These are phyloP conservation scores for Hydractinia symbiolongicarpus DNA, from an alignment of 30 jellyfish, hydroid and myxozoan genomes.

Conservation along the genomic window DNA sequence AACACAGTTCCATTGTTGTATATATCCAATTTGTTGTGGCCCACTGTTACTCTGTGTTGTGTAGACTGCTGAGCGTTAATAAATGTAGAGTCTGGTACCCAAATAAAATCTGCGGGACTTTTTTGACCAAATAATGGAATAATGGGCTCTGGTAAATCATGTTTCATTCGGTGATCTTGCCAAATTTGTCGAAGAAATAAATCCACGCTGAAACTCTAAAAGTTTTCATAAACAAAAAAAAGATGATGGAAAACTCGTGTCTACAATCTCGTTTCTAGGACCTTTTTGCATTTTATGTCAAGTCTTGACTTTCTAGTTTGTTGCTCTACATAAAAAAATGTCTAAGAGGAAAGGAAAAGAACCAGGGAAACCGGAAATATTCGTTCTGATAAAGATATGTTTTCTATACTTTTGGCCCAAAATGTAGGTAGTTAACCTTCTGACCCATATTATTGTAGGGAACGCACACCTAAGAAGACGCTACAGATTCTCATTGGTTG, in stretches of 20 bases:
- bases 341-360: too few relatives aligned
- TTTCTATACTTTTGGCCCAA: too few relatives aligned
- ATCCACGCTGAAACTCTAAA: conserved; percentile 65
- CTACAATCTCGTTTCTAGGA: too few relatives aligned
- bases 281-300: too few relatives aligned
- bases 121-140: conserved; percentile 55
- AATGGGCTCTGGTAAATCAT: conserved; percentile 30
- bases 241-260: background rate
- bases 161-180: conserved; percentile 68
- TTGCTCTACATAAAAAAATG: too few relatives aligned
- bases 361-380: too few relatives aligned
- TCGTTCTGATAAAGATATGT: too few relatives aligned
- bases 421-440: too few relatives aligned
- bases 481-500: too few relatives aligned
- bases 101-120: conserved; percentile 64
- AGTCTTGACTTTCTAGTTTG: too few relatives aligned
- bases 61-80: conserved; percentile 58
- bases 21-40: conserved; percentile 67
- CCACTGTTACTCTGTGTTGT: conserved; percentile 88
- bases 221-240: background rate
- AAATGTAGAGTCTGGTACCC: conserved; percentile 96
- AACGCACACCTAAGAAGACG: too few relatives aligned
- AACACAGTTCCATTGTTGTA: conserved; percentile 83
- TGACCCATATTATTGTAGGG: too few relatives aligned
- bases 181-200: conserved; percentile 85